Evolutionary conservation across 2,888 invertebrate genomes (phyloP).

Genomic region (Drosophila falleni): DNA sequence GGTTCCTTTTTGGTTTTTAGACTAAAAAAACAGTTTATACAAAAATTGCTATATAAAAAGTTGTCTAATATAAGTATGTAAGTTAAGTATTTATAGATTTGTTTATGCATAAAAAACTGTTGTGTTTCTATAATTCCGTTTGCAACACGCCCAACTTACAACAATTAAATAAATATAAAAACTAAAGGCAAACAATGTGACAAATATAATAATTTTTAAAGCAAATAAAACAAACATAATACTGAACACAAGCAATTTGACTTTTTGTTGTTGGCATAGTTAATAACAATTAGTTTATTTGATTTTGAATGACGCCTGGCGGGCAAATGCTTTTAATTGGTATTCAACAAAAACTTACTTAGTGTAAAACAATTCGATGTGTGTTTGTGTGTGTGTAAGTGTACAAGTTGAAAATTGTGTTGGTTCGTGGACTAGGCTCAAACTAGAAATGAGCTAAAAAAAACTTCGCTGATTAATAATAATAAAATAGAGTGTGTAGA

Average conservation of each 20-base stretch:
- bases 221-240: constrained; percentile 64
- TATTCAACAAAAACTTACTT: constrained; percentile 25
- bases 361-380: constrained; percentile 14
- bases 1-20: constrained; percentile 42
- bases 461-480: constrained; percentile 1
- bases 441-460: constrained; percentile 38
- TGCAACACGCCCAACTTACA: constrained; percentile 56
- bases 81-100: constrained; percentile 40
- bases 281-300: constrained; percentile 30
- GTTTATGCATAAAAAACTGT: constrained; percentile 32
- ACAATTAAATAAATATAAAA: constrained; percentile 33
- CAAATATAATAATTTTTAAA: constrained; percentile 22
- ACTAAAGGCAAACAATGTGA: constrained; percentile 42
- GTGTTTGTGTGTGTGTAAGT: constrained; percentile 7
- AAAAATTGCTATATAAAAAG: constrained; percentile 82
- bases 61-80: constrained; percentile 68
- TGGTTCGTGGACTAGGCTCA: constrained; percentile 39
- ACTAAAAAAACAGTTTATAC: constrained; percentile 75
- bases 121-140: constrained; percentile 17
- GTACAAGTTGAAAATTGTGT: constrained; percentile 8
- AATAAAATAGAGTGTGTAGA: constrained; percentile 16
- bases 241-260: constrained; percentile 81
- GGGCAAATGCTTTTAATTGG: constrained; percentile 21
- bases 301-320: constrained; percentile 12
- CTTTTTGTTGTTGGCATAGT: constrained; percentile 21